Base-by-base conservation (phyloP, 1,140 invertebrate species). In the Chymomyza costata region DNA sequence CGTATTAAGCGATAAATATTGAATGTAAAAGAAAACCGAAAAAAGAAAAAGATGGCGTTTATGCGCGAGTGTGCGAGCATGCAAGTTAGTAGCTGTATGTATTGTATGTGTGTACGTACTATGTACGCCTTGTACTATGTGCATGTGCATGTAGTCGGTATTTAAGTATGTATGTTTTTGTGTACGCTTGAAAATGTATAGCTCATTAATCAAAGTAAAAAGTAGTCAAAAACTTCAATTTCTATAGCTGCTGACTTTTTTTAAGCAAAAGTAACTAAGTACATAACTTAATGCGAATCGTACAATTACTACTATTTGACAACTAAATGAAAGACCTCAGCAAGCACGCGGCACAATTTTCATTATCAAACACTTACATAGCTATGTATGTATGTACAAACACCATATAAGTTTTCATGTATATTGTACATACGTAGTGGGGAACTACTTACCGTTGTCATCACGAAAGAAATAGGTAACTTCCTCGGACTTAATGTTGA, bases 381-480 rank as follows among this genome's bases (percentile, higher is more conserved):
- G 8, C 7, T 11, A 31, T 32, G n/a, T 18, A 28, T 14, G 3
- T 54, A n/a, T 49, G 40, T 39, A 35, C 31, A 17, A 16, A 45
- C 15, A 31, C 32, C 30, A 47, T 38, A 49, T 32, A 52, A 15
- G 43, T 37, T 19, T 17, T 14, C 34, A 6, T 28, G 49, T 15
- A 31, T 40, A 43, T 57, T 46, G 45, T 28, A 17, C 40, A 61
- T 50, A 44, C 51, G 48, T 55, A 48, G 37, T 41, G 21, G 16
- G 21, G 28, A 38, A 34, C 32, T 11, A 84, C 83, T 84, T 62
- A 84, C 83, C 83, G 58, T 84, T 68, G 40, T 82, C 83, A 53
- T 85, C 74, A 46, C 59, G 70, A 51, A 70, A 82, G 54, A 84
- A 84, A 55, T 60, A 84, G 44, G 83, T 83, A 14, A 85, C 63